Evolutionary conservation across 2,113 vertebrate genomes (phyloP).

Genomic region (Lethenteron camtschaticum): DNA sequence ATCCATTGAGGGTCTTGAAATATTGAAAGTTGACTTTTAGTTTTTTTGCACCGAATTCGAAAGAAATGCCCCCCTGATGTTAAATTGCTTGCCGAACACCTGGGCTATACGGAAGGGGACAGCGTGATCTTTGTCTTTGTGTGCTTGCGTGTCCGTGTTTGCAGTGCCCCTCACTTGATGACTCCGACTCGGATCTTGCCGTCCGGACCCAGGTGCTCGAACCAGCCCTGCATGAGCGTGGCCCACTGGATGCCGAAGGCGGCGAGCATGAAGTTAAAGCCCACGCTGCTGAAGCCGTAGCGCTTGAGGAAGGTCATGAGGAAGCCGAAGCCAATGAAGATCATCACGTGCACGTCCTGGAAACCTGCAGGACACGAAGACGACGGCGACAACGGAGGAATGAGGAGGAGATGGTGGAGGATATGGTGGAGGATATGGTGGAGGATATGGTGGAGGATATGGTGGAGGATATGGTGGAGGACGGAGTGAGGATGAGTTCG

Average conservation of each 20-base stretch:
- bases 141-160: neutral
- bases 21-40: too few relatives aligned
- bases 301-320: conserved; percentile 60
- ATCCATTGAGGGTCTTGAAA: too few relatives aligned
- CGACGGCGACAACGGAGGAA: neutral
- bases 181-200: conserved; percentile 45
- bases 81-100: too few relatives aligned
- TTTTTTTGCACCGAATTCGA: too few relatives aligned
- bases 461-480: neutral
- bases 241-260: conserved; percentile 65
- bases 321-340: conserved; percentile 68
- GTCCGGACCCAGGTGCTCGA: conserved; percentile 22
- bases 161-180: conserved; percentile 27
- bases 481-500: neutral
- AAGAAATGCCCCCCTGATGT: too few relatives aligned
- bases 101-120: too few relatives aligned
- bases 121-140: too few relatives aligned
- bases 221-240: conserved; percentile 47
- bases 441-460: too few relatives aligned
- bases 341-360: conserved; percentile 49
- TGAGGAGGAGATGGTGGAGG: too few relatives aligned
- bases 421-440: neutral
- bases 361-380: conserved; percentile 28
- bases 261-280: conserved; percentile 46
- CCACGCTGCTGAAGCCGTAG: conserved; percentile 38